These are phyloP conservation scores for Philaenus spumarius DNA, from an alignment of 1,140 invertebrate species.

Conservation along the genomic window DNA sequence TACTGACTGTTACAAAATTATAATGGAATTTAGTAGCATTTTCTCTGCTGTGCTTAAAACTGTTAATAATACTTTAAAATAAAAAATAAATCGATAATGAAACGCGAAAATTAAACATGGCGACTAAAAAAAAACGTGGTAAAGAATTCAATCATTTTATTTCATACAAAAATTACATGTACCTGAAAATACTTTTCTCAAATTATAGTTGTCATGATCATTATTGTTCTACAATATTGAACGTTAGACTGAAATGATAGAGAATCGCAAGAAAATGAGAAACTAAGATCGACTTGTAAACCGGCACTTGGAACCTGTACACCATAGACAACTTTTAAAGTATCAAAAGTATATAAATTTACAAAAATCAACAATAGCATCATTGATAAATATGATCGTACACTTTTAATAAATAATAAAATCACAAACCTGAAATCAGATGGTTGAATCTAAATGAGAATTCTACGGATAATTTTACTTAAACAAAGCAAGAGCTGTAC, in stretches of 20 bases:
- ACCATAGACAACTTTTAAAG: neutral
- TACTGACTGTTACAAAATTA: too few relatives aligned
- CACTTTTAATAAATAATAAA: slow-evolving; percentile 28
- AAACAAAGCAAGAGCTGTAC: slow-evolving; percentile 38
- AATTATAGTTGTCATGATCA: neutral
- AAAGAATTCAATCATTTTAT: neutral
- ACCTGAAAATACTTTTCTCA: slow-evolving; percentile 31
- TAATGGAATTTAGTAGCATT: too few relatives aligned
- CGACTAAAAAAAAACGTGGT: slow-evolving; percentile 17
- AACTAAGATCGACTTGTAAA: neutral
- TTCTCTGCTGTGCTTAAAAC: neutral
- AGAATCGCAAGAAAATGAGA: too few relatives aligned
- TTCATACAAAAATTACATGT: slow-evolving; percentile 32
- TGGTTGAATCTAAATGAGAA: slow-evolving; percentile 29
- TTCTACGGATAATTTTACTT: slow-evolving; percentile 34
- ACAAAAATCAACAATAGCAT: neutral
- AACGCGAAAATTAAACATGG: slow-evolving; percentile 13
- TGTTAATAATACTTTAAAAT: neutral
- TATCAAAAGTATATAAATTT: neutral
- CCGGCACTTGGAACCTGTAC: neutral
- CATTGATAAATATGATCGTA: neutral
- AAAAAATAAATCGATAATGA: slow-evolving; percentile 9
- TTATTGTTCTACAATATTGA: neutral
- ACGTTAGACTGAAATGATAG: neutral
- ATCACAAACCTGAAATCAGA: slow-evolving; percentile 37